Conservation (phyloP, 2,888 invertebrate species). For the Eristalis arbustorum region DNA sequence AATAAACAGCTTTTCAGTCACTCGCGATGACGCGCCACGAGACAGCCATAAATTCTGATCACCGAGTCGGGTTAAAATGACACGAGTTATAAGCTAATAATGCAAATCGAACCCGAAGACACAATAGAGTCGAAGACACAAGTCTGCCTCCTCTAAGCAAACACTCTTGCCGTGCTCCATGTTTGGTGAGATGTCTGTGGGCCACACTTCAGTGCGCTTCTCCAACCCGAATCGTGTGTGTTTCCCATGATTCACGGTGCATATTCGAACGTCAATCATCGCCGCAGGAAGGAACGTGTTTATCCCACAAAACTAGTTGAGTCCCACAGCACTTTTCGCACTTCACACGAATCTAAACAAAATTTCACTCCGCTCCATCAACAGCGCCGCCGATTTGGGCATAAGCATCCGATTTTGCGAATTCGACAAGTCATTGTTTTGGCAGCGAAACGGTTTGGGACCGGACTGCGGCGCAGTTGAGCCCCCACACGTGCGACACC, state of each 20-base stretch:
- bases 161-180: background rate
- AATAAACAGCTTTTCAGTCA: background rate
- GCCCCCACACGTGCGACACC: background rate
- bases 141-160: background rate
- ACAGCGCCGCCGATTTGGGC: background rate
- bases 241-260: background rate
- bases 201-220: no score
- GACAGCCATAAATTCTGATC: background rate
- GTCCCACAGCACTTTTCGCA: background rate
- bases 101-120: slow-evolving; percentile 3
- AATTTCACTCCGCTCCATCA: background rate
- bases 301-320: background rate
- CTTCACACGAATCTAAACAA: background rate
- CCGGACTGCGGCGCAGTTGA: background rate
- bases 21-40: background rate
- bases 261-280: background rate
- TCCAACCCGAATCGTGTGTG: background rate
- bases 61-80: background rate
- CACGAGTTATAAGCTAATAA: slow-evolving; percentile 33
- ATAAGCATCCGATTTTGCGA: background rate
- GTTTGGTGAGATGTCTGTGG: background rate
- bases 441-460: background rate
- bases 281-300: background rate
- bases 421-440: slow-evolving; percentile 12
- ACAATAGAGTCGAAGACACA: background rate